These are phyloP conservation scores for Drusus annulatus DNA, from an alignment of 1,140 invertebrate species.

Conservation along the genomic window DNA sequence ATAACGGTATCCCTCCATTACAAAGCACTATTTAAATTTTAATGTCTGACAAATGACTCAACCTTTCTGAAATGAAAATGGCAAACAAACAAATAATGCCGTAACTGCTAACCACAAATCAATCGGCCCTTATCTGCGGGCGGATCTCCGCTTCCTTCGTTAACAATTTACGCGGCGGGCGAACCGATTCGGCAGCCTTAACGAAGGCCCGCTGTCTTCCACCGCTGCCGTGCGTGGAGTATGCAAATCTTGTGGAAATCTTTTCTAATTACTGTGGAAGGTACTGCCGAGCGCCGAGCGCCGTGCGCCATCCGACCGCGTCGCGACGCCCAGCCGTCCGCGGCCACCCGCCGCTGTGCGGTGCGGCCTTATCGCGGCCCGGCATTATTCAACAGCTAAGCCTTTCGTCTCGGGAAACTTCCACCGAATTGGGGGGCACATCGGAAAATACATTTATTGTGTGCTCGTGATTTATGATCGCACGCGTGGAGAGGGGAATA, in stretches of 20 bases:
- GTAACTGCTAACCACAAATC: conserved; percentile 49
- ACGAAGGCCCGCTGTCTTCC: conserved; percentile 20
- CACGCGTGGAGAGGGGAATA: conserved; percentile 51
- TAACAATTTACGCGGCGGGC: conserved; percentile 40
- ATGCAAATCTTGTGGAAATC: conserved; percentile 53
- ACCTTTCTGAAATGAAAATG: conserved; percentile 44
- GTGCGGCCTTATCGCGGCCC: conserved; percentile 14
- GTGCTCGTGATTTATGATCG: conserved; percentile 56
- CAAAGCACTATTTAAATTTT: conserved; percentile 38
- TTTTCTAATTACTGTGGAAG: conserved; percentile 54
- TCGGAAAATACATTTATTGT: conserved; percentile 60
- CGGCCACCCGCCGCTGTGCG: not conserved
- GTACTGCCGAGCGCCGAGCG: not conserved
- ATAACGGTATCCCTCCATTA: conserved; percentile 6
- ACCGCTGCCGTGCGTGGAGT: conserved; percentile 46
- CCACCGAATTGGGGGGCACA: conserved; percentile 54
- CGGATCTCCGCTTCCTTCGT: conserved; percentile 35
- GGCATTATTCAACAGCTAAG: conserved; percentile 50
- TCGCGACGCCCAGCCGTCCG: too few species aligned
- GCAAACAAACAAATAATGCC: conserved; percentile 43
- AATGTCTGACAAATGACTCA: conserved; percentile 45
- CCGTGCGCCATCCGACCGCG: too few species aligned
- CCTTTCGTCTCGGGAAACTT: conserved; percentile 48
- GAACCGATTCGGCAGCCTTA: conserved; percentile 40
- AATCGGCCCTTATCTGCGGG: conserved; percentile 42